Conservation (phyloP, 2,797 vertebrate genomes). For the Sciurus carolinensis region DNA sequence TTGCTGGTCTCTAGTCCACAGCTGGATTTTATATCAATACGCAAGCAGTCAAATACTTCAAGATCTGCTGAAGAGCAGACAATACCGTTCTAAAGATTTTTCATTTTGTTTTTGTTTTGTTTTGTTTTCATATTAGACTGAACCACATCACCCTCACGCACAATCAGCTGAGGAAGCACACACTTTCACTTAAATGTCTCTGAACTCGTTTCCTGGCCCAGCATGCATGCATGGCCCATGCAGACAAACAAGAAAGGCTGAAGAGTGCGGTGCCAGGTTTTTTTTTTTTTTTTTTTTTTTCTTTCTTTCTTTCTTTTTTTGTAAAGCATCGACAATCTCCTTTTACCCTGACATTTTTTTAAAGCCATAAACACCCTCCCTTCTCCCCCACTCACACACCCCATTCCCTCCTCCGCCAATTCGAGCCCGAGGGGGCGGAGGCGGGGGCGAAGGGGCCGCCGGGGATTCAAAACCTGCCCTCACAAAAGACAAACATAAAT, state of each 20-base stretch:
- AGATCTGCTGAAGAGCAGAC: conserved; percentile 49
- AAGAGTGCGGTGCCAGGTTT: conserved; percentile 64
- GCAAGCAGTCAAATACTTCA: conserved; percentile 58
- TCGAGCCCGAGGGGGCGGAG: conserved; percentile 70
- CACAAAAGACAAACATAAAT: conserved; percentile 85
- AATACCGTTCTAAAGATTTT: conserved; percentile 37
- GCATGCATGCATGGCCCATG: conserved; percentile 78
- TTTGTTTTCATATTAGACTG: conserved; percentile 44
- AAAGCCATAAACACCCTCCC: conserved; percentile 58
- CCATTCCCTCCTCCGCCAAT: conserved; percentile 72
- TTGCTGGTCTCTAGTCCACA: conserved; percentile 48
- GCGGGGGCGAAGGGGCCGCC: conserved; percentile 76
- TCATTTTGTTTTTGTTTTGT: conserved; percentile 65
- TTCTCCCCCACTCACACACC: background rate
- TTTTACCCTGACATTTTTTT: conserved; percentile 55
- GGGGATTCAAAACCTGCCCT: conserved; percentile 84
- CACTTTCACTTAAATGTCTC: conserved; percentile 64
- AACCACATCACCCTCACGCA: conserved; percentile 55
- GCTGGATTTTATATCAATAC: conserved; percentile 69
- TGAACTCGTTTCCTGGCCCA: conserved; percentile 74
- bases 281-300: background rate
- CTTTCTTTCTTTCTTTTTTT: background rate
- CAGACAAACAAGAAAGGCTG: conserved; percentile 78
- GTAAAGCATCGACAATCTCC: conserved; percentile 54
- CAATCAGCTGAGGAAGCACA: conserved; percentile 58